Conservation (phyloP, 2,888 invertebrate species). For the Tetheella fluctuosa region DNA sequence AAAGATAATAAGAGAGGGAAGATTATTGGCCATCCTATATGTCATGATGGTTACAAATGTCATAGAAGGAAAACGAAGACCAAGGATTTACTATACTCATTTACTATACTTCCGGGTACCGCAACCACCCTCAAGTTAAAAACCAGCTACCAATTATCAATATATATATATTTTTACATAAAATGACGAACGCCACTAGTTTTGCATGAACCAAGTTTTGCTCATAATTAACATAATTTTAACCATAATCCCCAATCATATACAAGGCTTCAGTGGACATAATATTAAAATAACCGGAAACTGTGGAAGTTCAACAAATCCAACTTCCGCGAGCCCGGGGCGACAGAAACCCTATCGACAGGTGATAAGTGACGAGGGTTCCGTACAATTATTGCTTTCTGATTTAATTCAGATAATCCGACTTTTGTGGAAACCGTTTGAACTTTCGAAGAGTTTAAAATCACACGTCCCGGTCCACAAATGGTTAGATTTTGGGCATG, state of each 20-base stretch:
- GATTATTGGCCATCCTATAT: no score
- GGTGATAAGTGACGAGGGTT: constrained; percentile 11
- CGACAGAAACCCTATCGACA: constrained; percentile 10
- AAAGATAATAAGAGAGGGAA: no score
- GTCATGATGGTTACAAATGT: no score
- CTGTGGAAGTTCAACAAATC: constrained; percentile 9
- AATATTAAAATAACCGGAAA: not conserved
- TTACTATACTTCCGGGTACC: no score
- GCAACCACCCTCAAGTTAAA: no score
- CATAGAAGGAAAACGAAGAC: no score
- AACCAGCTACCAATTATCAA: no score
- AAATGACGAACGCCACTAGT: no score
- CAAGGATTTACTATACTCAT: no score
- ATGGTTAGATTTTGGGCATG: not conserved
- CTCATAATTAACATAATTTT: not conserved
- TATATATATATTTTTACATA: no score
- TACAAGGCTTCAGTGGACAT: not conserved
- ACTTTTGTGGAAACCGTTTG: not conserved
- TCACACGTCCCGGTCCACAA: not conserved
- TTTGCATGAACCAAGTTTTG: no score
- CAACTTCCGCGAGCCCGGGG: not conserved
- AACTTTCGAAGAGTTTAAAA: not conserved
- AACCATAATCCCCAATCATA: not conserved
- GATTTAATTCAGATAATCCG: not conserved
- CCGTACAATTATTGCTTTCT: not conserved